Evolutionary conservation across 2,113 vertebrate genomes (phyloP).

Genomic region (Parus major): DNA sequence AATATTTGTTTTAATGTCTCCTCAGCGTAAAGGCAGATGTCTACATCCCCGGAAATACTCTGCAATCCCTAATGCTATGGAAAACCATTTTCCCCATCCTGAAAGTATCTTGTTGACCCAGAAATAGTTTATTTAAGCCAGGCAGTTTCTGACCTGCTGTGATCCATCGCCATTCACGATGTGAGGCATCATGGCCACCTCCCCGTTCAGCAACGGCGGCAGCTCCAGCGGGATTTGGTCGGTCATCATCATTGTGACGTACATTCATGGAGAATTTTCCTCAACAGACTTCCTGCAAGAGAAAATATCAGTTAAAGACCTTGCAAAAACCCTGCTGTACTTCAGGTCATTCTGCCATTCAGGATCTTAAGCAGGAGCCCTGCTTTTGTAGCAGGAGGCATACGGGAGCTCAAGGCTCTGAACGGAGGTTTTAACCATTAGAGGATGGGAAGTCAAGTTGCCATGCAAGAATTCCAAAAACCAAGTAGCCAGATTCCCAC

Average conservation of each 20-base stretch:
- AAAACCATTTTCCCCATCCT: neutral
- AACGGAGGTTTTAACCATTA: accelerated
- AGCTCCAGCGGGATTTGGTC: conserved; percentile 99
- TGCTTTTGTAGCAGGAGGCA: neutral
- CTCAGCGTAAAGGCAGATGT: neutral
- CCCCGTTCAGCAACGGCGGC: conserved; percentile 93
- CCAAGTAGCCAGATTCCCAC: neutral
- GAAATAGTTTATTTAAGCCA: accelerated
- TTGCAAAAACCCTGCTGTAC: neutral
- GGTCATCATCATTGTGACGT: conserved; percentile 99
- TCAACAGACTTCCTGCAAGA: conserved; percentile 86
- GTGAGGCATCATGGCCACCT: conserved; percentile 95
- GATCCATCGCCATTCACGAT: conserved; percentile 93
- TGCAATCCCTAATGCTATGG: accelerated
- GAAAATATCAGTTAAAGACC: neutral
- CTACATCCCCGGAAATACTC: neutral
- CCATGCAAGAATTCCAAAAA: neutral
- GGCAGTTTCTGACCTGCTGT: conserved; percentile 83
- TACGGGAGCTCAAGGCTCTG: accelerated
- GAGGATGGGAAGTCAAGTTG: neutral
- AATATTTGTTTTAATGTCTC: neutral
- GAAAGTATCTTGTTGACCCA: neutral
- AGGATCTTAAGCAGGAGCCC: neutral
- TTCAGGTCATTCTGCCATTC: neutral
- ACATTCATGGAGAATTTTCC: conserved; percentile 99